Evolutionary conservation across 2,113 vertebrate genomes (phyloP).

Genomic region (Mustela lutreola): DNA sequence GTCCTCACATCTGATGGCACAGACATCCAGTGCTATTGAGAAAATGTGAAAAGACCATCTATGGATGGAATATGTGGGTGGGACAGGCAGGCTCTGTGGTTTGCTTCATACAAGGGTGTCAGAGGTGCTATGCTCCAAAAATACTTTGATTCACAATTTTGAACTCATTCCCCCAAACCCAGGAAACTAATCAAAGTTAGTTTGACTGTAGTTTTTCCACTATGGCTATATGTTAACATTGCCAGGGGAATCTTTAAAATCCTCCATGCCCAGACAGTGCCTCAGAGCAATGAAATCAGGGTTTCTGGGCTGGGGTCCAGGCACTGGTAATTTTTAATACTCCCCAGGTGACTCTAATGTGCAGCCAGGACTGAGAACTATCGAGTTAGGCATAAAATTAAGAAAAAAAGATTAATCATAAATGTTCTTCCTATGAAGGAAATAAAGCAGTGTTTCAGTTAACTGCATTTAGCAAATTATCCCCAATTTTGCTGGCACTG

Average conservation of each 20-base stretch:
- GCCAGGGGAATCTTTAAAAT: neutral
- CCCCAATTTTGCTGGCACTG: neutral
- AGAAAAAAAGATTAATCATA: neutral
- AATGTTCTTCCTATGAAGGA: neutral
- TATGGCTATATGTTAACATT: neutral
- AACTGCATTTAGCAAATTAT: constrained; percentile 39
- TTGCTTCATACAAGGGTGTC: neutral
- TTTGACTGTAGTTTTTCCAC: neutral
- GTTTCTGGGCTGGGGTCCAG: constrained; percentile 16
- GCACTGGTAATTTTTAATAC: constrained; percentile 45
- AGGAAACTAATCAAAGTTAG: neutral
- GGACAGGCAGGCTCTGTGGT: neutral
- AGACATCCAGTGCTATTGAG: neutral
- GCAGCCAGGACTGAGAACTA: neutral
- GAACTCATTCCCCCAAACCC: neutral
- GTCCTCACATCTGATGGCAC: neutral
- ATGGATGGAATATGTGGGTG: neutral
- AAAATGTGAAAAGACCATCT: neutral
- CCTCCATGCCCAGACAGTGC: neutral
- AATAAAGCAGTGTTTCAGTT: constrained; percentile 22
- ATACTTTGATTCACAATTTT: neutral
- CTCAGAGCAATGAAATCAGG: constrained; percentile 41
- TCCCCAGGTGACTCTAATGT: constrained; percentile 12
- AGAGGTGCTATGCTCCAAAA: neutral
- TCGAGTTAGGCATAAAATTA: constrained; percentile 54